Percentiles rank a stretch among this genome's conserved stretches.
Evolutionary conservation across 2,113 vertebrate genomes (phyloP).

Genomic region (Catharus bicknelli): DNA sequence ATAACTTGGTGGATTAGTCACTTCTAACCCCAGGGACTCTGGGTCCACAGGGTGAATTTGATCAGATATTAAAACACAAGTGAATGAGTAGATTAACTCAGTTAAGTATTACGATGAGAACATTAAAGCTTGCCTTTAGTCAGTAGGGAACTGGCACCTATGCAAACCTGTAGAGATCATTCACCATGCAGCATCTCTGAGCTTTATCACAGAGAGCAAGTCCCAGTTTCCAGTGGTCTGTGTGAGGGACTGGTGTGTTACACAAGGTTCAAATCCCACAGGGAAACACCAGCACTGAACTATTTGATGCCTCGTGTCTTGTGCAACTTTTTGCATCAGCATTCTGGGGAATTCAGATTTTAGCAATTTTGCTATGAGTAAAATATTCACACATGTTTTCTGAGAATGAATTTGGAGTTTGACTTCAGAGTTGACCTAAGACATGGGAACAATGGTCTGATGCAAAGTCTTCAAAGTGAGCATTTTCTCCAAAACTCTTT

Average conservation of each 20-base stretch:
- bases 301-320: background rate
- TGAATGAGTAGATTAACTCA: background rate
- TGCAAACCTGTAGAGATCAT: background rate
- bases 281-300: background rate
- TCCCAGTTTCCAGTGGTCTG: background rate
- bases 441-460: background rate
- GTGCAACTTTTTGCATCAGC: background rate
- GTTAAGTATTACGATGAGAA: background rate
- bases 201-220: background rate
- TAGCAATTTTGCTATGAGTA: background rate
- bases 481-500: background rate
- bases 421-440: background rate
- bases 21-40: background rate
- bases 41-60: background rate
- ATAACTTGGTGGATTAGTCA: background rate
- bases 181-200: background rate
- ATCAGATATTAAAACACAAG: background rate
- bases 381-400: background rate
- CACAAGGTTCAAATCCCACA: accelerated
- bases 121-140: background rate
- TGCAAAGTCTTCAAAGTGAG: background rate
- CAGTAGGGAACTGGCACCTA: background rate
- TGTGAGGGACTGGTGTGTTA: background rate
- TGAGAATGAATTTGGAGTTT: background rate
- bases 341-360: background rate